Base-by-base conservation (phyloP, 2,797 vertebrate species). In the Protosalanx chinensis region DNA sequence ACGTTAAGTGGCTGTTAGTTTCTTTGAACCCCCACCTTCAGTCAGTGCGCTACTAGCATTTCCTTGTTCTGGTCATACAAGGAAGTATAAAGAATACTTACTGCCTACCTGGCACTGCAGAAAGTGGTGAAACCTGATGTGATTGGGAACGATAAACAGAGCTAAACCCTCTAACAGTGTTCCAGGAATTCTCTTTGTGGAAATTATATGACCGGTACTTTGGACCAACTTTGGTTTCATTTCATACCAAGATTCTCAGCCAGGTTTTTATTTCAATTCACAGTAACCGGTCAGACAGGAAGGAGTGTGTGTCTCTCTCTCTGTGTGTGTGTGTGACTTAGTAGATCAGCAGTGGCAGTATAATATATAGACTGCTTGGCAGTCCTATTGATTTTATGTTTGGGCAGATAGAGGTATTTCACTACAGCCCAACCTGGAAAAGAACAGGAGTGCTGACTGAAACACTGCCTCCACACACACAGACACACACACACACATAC, bases 341-440 rank as follows among this genome's bases (percentile, higher is more conserved):
- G 79, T 77, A 72, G 76, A 81, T 68, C 72, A 30, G 76, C 68
- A 41, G 64, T 72, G 67, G 68, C 64, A 75, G 63, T 84, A 82
- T 88, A 84, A 89, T 87, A 86, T 88, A 90, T 82, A 84, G 87
- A 78, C 29, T 16, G 59, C 49, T 29, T 67, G 53, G 69, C 46
- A 67, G 68, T 51, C 5, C 29, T 75, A 87, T 88, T 85, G 87
- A 89, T 88, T 87, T 84, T 81, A 79, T 82, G 84, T 85, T 88
- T 77, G 81, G 59, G 68, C 33, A 70, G 73, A 87, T 86, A 77
- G 84, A 79, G 66, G 72, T 71, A 74, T 85, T 81, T 83, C 71
- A 75, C 75, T 76, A 77, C 73, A 71, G 76, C 71, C 74, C 49
- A 65, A 64, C 56, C 7, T 67, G 68, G 70, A 33, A 6, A 77